A percentile compares a stretch with the other conserved stretches of the same genome.
Evolutionary conservation across 2,797 vertebrate species (phyloP).

Genomic region (Sebastes iracundus): DNA sequence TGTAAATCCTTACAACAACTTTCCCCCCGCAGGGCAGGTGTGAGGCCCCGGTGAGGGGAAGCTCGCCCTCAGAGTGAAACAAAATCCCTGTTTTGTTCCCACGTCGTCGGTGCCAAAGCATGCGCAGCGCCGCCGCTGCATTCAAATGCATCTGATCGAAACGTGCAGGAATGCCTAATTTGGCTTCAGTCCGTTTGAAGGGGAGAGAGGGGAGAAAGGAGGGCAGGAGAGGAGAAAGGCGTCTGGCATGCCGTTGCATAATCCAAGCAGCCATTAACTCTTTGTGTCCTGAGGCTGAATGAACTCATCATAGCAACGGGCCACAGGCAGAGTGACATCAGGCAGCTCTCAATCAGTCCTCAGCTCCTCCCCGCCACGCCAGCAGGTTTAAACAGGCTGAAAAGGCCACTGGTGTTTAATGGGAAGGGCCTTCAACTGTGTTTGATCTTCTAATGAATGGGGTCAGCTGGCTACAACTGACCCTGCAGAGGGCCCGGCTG

Average conservation of each 20-base stretch:
- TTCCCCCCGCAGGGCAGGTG: conserved; percentile 60
- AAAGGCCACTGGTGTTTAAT: conserved; percentile 50
- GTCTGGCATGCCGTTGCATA: conserved; percentile 78
- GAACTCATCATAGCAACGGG: conserved; percentile 74
- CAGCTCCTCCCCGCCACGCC: conserved; percentile 34
- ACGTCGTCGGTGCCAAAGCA: conserved; percentile 46
- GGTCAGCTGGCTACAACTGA: conserved; percentile 40
- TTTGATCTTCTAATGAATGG: conserved; percentile 58
- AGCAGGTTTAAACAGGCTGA: conserved; percentile 53
- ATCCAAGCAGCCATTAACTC: conserved; percentile 78
- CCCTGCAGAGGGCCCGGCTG: conserved; percentile 7
- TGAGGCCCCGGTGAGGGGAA: conserved; percentile 47
- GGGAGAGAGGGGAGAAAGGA: conserved; percentile 19
- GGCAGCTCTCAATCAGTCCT: conserved; percentile 60
- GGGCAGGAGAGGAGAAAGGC: conserved; percentile 52
- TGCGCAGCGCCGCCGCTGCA: conserved; percentile 35
- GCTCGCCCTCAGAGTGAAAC: conserved; percentile 27
- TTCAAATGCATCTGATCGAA: conserved; percentile 70
- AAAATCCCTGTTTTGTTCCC: conserved; percentile 65
- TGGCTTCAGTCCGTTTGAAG: conserved; percentile 49
- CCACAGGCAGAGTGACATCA: conserved; percentile 69
- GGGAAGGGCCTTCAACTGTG: conserved; percentile 34
- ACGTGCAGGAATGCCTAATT: conserved; percentile 77
- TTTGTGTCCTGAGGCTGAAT: conserved; percentile 72
- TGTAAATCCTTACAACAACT: conserved; percentile 56